Base-by-base conservation (phyloP, 64 coral and sea anemone genomes). In the Montipora sp. region DNA sequence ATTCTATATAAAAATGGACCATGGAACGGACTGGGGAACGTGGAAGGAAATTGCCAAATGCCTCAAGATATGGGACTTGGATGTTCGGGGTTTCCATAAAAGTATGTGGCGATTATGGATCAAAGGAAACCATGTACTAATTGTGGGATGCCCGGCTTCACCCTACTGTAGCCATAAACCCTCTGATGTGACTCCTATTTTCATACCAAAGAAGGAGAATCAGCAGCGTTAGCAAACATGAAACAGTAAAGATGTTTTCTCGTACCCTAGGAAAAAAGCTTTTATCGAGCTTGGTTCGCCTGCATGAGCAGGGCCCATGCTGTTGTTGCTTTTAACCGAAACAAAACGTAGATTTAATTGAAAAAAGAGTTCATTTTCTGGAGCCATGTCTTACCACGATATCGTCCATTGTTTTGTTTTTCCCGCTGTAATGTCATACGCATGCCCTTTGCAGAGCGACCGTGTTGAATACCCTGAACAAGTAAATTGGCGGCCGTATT, bases 61-160 rank as follows among this genome's bases (percentile, higher is more conserved):
- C 44, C 83, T 98, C 36, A 89, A 95, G 66, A 89, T 98, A 10
- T 98, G 96, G 96, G 92, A 98, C 87, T 80, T 98, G 20, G 96
- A 98, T 83, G 92, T 95, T 19, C 68, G 96, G 8, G 96, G 96
- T 8, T 98, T 92, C 55, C 96, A 98, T 79, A 98, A 98, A 59
- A 98, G 96, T 53, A 89, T 98, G 85, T 94, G 92, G 96, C 87
- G 96, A 74, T 48, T 98, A 24, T 98, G 96, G 96, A 90, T 98
- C 23, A 98, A 95, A 79, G 86, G 86, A 73, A 98, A 83, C 51
- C 96, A 98, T 43, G 61, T 98, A 12, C 21, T 98, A 45, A 95
- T 98, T 51, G 84, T 98, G 11, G 96, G 96, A 2, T 75, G 51
- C 12, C 96, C 96, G 3, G 87, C 89, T 2, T 98, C 96, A 8